Evolutionary conservation across 2,113 vertebrate genomes (phyloP).

Genomic region (Nycticebus coucang): DNA sequence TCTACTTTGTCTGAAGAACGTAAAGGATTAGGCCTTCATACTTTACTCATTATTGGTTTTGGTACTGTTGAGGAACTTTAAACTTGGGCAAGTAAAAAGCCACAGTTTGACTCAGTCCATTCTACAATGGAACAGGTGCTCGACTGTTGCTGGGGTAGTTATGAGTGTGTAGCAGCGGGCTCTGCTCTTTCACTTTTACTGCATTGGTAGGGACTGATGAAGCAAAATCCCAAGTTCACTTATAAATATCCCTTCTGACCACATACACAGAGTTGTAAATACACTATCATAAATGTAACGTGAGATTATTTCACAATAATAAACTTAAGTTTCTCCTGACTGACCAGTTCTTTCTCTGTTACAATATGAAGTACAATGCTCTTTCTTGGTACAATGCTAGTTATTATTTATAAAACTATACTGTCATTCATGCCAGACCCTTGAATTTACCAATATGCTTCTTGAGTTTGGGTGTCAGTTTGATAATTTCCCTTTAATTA

Average conservation of each 20-base stretch:
- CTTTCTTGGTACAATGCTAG: neutral
- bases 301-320: neutral
- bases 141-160: neutral
- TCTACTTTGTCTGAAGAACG: neutral
- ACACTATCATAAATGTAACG: neutral
- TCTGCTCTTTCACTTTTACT: neutral
- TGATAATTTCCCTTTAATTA: slow-evolving; percentile 55
- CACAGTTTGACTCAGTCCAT: neutral
- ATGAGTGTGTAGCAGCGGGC: neutral
- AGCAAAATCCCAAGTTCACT: neutral
- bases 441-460: slow-evolving; percentile 60
- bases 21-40: neutral
- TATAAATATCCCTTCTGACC: neutral
- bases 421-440: slow-evolving; percentile 20
- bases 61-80: neutral
- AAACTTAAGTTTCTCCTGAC: neutral
- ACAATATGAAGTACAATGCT: neutral
- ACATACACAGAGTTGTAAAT: neutral
- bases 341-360: neutral
- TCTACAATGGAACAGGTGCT: neutral
- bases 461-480: slow-evolving; percentile 17
- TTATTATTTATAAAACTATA: slow-evolving; percentile 17
- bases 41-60: neutral
- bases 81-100: neutral
- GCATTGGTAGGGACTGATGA: neutral